Conservation (phyloP, 2,113 vertebrate species). For the human region DNA sequence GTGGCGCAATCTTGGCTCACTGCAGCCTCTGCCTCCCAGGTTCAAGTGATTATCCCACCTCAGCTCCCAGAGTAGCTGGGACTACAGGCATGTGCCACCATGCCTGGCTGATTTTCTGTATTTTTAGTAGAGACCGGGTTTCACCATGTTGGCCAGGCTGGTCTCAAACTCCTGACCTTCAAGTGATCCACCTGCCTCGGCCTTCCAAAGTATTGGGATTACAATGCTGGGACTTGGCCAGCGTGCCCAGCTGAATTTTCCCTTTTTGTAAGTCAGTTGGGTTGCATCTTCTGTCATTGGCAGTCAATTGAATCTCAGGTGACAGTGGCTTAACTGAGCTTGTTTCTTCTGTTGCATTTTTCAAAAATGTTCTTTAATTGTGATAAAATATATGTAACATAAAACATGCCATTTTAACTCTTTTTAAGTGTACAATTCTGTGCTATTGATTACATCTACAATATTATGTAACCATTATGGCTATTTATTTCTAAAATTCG, state of each 20-base stretch:
- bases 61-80: too few relatives aligned
- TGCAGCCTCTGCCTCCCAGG: too few relatives aligned
- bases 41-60: too few relatives aligned
- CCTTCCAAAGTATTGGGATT: too few relatives aligned
- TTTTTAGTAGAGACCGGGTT: too few relatives aligned
- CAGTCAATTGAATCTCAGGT: neutral
- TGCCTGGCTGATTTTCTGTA: too few relatives aligned
- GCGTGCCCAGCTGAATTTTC: accelerated
- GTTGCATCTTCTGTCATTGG: neutral
- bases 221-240: too few relatives aligned
- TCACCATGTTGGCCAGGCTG: too few relatives aligned
- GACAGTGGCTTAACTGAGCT: neutral
- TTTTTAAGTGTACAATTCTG: neutral
- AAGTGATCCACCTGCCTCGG: too few relatives aligned
- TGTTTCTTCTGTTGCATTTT: neutral
- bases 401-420: neutral
- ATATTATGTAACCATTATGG: neutral
- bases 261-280: neutral
- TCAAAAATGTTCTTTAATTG: neutral
- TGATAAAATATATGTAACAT: neutral
- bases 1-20: too few relatives aligned
- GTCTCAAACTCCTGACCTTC: too few relatives aligned
- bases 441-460: neutral
- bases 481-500: neutral
- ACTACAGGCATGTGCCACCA: too few relatives aligned